phyloP scores from a whole-genome alignment of 23 tunicate species.

The Ciona savignyi region DNA sequence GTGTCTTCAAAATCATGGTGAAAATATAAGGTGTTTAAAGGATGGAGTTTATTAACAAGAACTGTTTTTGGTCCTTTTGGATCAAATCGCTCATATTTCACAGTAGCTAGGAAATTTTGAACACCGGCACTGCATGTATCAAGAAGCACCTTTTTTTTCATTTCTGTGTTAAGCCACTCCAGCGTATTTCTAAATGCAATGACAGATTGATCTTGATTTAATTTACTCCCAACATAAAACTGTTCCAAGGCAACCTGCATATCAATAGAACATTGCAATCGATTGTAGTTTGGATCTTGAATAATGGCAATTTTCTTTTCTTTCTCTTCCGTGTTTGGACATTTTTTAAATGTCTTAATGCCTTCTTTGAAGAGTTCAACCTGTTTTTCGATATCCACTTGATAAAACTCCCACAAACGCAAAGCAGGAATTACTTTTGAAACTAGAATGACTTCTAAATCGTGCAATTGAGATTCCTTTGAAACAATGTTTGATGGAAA shows the following conservation, averaged over 20 bases:
- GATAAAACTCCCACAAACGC: slow-evolving; percentile 84
- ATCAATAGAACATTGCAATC: slow-evolving; percentile 49
- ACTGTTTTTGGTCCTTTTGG: slow-evolving; percentile 75
- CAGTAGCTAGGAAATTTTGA: slow-evolving; percentile 31
- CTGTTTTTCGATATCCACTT: slow-evolving; percentile 62
- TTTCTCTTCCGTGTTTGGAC: neutral
- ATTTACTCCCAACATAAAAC: slow-evolving; percentile 22
- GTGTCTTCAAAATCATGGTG: slow-evolving; percentile 52
- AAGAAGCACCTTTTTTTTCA: slow-evolving; percentile 15
- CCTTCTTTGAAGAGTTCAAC: slow-evolving; percentile 8
- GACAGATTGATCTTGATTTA: slow-evolving; percentile 10
- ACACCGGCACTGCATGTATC: slow-evolving; percentile 58
- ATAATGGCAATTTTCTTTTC: slow-evolving; percentile 27
- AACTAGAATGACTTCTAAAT: slow-evolving; percentile 26
- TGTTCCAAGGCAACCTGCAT: slow-evolving; percentile 45
- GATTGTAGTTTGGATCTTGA: slow-evolving; percentile 44
- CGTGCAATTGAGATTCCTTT: slow-evolving; percentile 20
- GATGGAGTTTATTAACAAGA: slow-evolving; percentile 13
- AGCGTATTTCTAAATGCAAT: slow-evolving; percentile 49
- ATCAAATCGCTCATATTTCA: slow-evolving; percentile 85
- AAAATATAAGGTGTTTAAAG: slow-evolving; percentile 67
- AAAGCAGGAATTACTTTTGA: slow-evolving; percentile 39
- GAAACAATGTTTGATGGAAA: slow-evolving; percentile 38
- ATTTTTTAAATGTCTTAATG: slow-evolving; percentile 3
- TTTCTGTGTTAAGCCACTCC: slow-evolving; percentile 65